phyloP scores from a whole-genome alignment of 2,797 vertebrate genomes.

The Euphonia xanthogaster region DNA sequence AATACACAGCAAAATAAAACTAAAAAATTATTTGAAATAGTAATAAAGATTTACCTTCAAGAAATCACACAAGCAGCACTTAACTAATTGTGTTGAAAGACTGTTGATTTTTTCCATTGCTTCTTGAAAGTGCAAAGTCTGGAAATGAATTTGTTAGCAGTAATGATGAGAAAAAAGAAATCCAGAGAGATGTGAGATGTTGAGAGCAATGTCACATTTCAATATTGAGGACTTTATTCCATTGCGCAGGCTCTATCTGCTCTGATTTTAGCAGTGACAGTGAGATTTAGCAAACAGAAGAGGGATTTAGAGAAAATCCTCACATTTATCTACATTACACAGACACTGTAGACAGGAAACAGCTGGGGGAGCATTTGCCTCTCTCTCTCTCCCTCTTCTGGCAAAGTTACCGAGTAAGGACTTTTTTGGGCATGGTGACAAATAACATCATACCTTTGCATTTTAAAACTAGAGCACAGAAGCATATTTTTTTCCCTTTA shows the following conservation, averaged over 20 bases:
- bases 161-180: slow-evolving; percentile 95
- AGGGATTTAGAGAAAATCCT: slow-evolving; percentile 99
- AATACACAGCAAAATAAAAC: slow-evolving; percentile 76
- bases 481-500: slow-evolving; percentile 77
- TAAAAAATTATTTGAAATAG: slow-evolving; percentile 80
- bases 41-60: slow-evolving; percentile 97
- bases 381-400: slow-evolving; percentile 91
- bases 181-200: slow-evolving; percentile 93
- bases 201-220: slow-evolving; percentile 98
- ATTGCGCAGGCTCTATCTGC: slow-evolving; percentile 97
- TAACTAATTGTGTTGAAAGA: slow-evolving; percentile 89
- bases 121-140: slow-evolving; percentile 93
- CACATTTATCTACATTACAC: slow-evolving; percentile 99
- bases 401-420: slow-evolving; percentile 99
- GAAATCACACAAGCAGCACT: slow-evolving; percentile 98
- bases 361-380: slow-evolving; percentile 98
- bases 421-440: slow-evolving; percentile 98
- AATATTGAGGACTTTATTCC: slow-evolving; percentile 99
- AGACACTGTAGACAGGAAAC: slow-evolving; percentile 99
- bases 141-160: slow-evolving; percentile 98
- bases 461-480: slow-evolving; percentile 84
- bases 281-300: slow-evolving; percentile 99
- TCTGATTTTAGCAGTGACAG: slow-evolving; percentile 93
- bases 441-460: slow-evolving; percentile 97
- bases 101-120: slow-evolving; percentile 94